These are phyloP conservation scores for Lacerta viridis DNA, from an alignment of 2,797 vertebrate species.

Conservation along the genomic window DNA sequence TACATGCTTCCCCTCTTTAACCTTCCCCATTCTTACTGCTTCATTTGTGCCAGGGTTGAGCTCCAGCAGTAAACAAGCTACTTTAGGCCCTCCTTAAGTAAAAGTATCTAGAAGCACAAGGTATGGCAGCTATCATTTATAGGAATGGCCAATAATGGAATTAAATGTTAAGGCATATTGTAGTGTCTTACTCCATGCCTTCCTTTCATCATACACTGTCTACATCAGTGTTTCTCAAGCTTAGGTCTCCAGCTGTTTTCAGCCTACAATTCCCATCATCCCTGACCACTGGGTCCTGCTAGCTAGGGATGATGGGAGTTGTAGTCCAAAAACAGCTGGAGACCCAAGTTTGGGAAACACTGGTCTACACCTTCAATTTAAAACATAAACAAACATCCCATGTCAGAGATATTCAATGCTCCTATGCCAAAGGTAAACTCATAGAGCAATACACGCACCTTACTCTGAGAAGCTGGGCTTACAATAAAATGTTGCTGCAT, in stretches of 20 bases:
- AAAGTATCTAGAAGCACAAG: rapidly evolving
- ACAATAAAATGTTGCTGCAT: slow-evolving; percentile 15
- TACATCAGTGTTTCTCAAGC: not conserved
- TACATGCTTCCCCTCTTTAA: not conserved
- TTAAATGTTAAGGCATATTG: not conserved
- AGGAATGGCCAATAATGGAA: not conserved
- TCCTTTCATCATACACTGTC: not conserved
- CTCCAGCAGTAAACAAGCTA: not conserved
- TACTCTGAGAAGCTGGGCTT: slow-evolving; percentile 33
- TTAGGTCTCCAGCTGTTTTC: too few relatives aligned
- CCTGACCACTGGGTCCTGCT: too few relatives aligned
- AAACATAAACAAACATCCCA: slow-evolving; percentile 34
- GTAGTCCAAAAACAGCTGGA: too few relatives aligned
- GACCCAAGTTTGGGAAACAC: too few relatives aligned
- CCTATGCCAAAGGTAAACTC: not conserved
- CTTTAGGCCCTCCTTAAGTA: not conserved
- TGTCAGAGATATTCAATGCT: slow-evolving; percentile 14
- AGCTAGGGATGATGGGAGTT: too few relatives aligned
- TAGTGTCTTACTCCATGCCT: not conserved
- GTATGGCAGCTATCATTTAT: rapidly evolving
- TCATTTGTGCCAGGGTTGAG: not conserved
- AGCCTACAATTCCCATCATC: too few relatives aligned
- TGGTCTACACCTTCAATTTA: not conserved
- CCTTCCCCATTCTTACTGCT: not conserved
- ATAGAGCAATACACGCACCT: not conserved